Conservation (phyloP, 2,888 invertebrate genomes). For the Patella ulyssiponensis region DNA sequence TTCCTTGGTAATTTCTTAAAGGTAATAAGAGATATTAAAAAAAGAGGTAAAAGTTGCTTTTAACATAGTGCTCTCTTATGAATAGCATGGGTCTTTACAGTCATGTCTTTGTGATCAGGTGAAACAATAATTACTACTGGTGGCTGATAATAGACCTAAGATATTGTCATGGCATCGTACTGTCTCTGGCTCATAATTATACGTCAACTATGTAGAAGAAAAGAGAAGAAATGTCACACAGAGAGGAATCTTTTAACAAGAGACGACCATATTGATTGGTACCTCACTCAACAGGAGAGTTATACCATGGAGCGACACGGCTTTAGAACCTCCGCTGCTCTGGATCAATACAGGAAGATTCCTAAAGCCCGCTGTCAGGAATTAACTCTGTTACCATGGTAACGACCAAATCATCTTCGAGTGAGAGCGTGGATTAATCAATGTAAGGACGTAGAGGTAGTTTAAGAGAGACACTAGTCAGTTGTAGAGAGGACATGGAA, state of each 20-base stretch:
- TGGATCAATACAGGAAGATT: not conserved
- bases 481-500: too few species aligned
- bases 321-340: too few species aligned
- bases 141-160: not conserved
- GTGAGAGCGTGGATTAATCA: conserved; percentile 23
- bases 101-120: too few species aligned
- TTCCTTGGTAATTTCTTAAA: too few species aligned
- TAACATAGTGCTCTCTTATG: too few species aligned
- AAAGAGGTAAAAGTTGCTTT: too few species aligned
- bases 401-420: conserved; percentile 42
- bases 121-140: too few species aligned
- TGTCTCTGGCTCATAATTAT: conserved; percentile 11
- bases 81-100: too few species aligned
- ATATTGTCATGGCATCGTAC: conserved; percentile 7
- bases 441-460: not conserved
- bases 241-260: not conserved
- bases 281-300: not conserved
- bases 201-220: not conserved
- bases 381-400: conserved; percentile 40
- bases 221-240: conserved; percentile 5
- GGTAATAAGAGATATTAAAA: too few species aligned
- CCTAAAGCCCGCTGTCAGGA: conserved; percentile 6
- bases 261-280: conserved; percentile 2
- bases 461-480: too few species aligned
- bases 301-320: too few species aligned